A percentile compares a stretch with the other conserved stretches of the same genome.
Evolutionary conservation across 35 echinoderm and acorn worm species (phyloP).

Genomic region (Amphiura filiformis): DNA sequence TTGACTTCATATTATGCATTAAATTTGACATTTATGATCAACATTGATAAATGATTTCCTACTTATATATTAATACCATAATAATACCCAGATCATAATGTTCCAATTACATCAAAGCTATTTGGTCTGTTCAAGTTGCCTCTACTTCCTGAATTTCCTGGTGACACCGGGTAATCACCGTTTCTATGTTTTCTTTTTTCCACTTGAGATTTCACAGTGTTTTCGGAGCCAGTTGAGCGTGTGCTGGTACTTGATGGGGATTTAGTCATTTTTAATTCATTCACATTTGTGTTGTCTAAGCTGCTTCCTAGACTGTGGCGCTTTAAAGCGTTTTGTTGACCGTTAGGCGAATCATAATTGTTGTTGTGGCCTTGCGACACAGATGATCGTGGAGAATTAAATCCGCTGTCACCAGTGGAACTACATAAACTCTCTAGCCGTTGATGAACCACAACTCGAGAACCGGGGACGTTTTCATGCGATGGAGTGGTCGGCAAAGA

Average conservation of each 20-base stretch:
- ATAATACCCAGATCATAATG: too few relatives aligned
- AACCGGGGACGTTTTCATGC: neutral
- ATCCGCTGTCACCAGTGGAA: constrained; percentile 88
- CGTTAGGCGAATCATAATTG: constrained; percentile 27
- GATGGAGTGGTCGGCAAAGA: neutral
- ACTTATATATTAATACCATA: neutral
- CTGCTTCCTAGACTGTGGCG: constrained; percentile 26
- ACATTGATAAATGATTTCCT: neutral
- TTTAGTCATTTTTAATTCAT: constrained; percentile 29
- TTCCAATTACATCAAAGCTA: constrained; percentile 87
- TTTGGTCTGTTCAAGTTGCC: constrained; percentile 31
- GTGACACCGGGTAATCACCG: constrained; percentile 42
- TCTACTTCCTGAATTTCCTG: constrained; percentile 50
- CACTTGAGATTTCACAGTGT: constrained; percentile 62
- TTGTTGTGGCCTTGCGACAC: constrained; percentile 59
- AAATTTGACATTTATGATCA: too few relatives aligned
- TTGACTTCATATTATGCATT: too few relatives aligned
- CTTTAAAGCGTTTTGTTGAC: constrained; percentile 36
- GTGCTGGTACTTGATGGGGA: constrained; percentile 54
- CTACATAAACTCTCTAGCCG: constrained; percentile 88
- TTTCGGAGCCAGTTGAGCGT: constrained; percentile 67
- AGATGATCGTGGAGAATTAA: constrained; percentile 93
- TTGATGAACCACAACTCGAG: constrained; percentile 24
- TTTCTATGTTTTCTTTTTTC: constrained; percentile 26
- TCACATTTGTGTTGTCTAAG: constrained; percentile 1